These are phyloP conservation scores for Philereme vetulata DNA, from an alignment of 2,888 invertebrate species.

Conservation along the genomic window DNA sequence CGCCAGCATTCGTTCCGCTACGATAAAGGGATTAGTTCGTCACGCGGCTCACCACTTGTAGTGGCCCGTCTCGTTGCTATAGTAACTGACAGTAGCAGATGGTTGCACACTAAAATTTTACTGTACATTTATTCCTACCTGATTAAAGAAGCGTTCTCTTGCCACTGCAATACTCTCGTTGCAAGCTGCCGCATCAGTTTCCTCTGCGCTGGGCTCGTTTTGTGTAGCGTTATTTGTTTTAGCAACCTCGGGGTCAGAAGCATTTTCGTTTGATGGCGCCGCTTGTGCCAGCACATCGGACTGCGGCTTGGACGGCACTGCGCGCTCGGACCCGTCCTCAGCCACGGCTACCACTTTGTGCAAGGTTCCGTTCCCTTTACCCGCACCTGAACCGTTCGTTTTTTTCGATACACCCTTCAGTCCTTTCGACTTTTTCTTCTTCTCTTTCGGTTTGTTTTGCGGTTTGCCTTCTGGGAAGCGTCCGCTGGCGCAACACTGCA, in stretches of 20 bases:
- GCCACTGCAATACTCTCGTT: slow-evolving; percentile 73
- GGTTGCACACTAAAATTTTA: slow-evolving; percentile 29
- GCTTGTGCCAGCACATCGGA: slow-evolving; percentile 55
- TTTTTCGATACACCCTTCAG: slow-evolving; percentile 62
- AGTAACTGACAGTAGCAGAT: slow-evolving; percentile 33
- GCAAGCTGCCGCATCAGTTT: slow-evolving; percentile 54
- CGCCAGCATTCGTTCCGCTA: slow-evolving; percentile 63
- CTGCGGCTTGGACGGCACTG: slow-evolving; percentile 65
- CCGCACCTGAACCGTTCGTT: slow-evolving; percentile 68
- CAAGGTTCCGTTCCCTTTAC: slow-evolving; percentile 62
- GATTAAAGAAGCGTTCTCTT: slow-evolving; percentile 76
- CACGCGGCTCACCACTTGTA: slow-evolving; percentile 53
- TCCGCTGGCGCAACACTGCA: slow-evolving; percentile 82
- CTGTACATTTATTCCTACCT: slow-evolving; percentile 55
- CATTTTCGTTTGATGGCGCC: slow-evolving; percentile 49
- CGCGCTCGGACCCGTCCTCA: slow-evolving; percentile 64
- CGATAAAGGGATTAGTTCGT: slow-evolving; percentile 74
- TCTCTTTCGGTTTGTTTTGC: slow-evolving; percentile 67
- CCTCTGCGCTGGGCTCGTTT: slow-evolving; percentile 44
- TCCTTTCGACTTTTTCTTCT: slow-evolving; percentile 58
- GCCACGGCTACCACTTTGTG: slow-evolving; percentile 68
- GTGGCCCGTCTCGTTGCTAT: slow-evolving; percentile 54
- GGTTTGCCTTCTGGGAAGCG: slow-evolving; percentile 71
- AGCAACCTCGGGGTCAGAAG: slow-evolving; percentile 39
- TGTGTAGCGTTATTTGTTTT: slow-evolving; percentile 35